Evolutionary conservation across 2,888 invertebrate genomes (phyloP).

Genomic region (Xanthia icteritia): DNA sequence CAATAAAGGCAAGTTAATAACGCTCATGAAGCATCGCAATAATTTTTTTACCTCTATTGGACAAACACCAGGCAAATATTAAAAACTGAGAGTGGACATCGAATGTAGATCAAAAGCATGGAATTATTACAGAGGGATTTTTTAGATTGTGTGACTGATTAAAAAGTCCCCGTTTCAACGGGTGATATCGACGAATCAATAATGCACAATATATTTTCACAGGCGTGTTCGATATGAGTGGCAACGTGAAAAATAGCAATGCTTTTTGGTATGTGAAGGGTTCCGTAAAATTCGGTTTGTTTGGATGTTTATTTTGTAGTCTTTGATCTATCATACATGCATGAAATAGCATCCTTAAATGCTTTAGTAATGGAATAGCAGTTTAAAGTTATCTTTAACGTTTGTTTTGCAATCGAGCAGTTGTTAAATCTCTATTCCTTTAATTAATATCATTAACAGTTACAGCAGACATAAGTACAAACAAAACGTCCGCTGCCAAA

Average conservation of each 20-base stretch:
- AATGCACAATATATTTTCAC: conserved; percentile 63
- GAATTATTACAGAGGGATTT: conserved; percentile 35
- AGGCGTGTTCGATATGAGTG: conserved; percentile 23
- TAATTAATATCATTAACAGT: neutral
- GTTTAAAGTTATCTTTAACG: neutral
- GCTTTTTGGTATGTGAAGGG: neutral
- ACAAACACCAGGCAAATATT: conserved; percentile 36
- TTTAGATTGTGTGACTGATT: conserved; percentile 48
- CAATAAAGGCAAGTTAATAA: conserved; percentile 36
- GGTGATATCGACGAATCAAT: conserved; percentile 68
- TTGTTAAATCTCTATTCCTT: neutral
- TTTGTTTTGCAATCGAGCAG: neutral
- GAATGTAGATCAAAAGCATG: conserved; percentile 40
- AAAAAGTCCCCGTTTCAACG: conserved; percentile 52
- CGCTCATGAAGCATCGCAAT: conserved; percentile 20
- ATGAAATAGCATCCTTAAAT: neutral
- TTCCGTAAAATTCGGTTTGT: neutral
- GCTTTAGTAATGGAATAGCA: neutral
- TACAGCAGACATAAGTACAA: conserved; percentile 1
- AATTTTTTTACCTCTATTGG: conserved; percentile 26
- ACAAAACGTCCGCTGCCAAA: conserved; percentile 19
- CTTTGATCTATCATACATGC: neutral
- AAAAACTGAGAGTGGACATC: conserved; percentile 30
- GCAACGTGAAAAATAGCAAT: conserved; percentile 5
- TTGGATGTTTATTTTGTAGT: neutral